Base-by-base conservation (phyloP, 2,113 vertebrate species). In the Plecotus auritus region DNA sequence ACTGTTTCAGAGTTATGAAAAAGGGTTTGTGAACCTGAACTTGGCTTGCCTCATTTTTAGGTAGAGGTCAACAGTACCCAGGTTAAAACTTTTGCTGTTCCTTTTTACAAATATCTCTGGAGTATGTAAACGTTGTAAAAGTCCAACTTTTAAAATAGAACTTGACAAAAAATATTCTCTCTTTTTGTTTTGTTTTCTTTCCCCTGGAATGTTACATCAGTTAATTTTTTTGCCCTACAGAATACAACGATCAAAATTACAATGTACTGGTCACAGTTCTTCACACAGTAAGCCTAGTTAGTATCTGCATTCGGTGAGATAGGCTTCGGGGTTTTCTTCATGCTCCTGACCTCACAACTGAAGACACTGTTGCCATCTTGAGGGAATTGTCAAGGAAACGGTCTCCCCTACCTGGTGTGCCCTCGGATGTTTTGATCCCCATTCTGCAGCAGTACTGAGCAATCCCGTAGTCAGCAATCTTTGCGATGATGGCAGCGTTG, bases 391-490 rank as follows among this genome's bases (percentile, higher is more conserved):
- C 82, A 90, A 26, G 30, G 69, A 78, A n/a, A 18, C 40, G 80
- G 9, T 64, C 5, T 61, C 37, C 77, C 77, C 9, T 98, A 99
- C 99, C 99, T 98, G 99, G 99, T 4, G 99, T 99, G 32, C 99
- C 99, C 97, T 99, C 99, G 0, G 99, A 99, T 3, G 99, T 99
- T 97, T 99, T 98, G 90, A 99, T 99, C 8, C 99, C 99, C 99
- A 99, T 99, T 95, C 99, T 98, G 97, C 99, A 99, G 96, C 99
- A 99, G 98, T 99, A 99, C 97, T 99, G 99, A 42, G 99, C 98
- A 91, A 99, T 99, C 76, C 99, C 99, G 1, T 99, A 99, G 97
- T 99, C 99, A 0, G 99, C 99, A 93, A 99, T 99, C 98, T 99
- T 99, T 35, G 99, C 99, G 70, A 99, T 99, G 94, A 99, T 97